phyloP scores from a whole-genome alignment of 1,140 invertebrate genomes.

The Ips typographus region DNA sequence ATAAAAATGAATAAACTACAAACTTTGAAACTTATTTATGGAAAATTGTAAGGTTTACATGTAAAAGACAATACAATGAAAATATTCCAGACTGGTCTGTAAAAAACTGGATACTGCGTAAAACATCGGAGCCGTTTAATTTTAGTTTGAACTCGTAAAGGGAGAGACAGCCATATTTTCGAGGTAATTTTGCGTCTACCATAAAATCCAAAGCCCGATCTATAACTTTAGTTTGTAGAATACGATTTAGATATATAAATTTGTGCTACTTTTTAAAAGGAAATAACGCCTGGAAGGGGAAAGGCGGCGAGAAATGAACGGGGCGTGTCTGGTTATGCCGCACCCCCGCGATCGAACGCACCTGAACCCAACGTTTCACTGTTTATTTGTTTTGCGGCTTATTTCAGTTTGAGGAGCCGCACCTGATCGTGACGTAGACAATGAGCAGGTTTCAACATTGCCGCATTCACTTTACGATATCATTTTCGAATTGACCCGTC shows the following conservation, averaged over 20 bases:
- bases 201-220: conserved; percentile 28
- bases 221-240: conserved; percentile 33
- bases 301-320: conserved; percentile 41
- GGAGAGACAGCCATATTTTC: background rate
- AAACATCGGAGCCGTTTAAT: background rate
- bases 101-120: background rate
- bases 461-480: background rate
- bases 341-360: conserved; percentile 46
- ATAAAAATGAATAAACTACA: no score
- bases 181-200: conserved; percentile 20
- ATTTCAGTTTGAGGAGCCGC: conserved; percentile 37
- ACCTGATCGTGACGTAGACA: conserved; percentile 32
- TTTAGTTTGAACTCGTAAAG: conserved; percentile 10
- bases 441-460: conserved; percentile 16
- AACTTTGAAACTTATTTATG: no score
- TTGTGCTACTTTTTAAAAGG: conserved; percentile 43
- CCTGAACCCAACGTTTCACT: conserved; percentile 40
- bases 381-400: conserved; percentile 38
- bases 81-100: no score
- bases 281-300: conserved; percentile 38
- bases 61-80: no score
- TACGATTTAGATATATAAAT: conserved; percentile 42
- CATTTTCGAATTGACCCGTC: conserved; percentile 7
- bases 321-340: conserved; percentile 43
- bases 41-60: no score